Evolutionary conservation across 92 coral and sea anemone species (phyloP).

Genomic region (Hydrozoanthus gracilis): DNA sequence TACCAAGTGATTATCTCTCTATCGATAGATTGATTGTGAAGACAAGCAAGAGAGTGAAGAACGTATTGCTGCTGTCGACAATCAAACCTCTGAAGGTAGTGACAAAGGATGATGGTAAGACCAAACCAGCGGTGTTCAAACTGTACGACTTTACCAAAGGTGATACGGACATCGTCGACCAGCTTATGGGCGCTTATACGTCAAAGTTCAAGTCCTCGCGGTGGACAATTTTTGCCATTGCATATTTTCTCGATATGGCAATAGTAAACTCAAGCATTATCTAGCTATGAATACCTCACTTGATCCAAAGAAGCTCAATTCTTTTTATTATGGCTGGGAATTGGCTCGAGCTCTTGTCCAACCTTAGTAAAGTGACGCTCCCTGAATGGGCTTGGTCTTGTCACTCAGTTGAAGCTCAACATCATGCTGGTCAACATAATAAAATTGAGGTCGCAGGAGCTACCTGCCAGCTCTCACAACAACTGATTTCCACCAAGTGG

Average conservation of each 20-base stretch:
- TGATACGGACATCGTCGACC: conserved; percentile 34
- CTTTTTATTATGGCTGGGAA: conserved; percentile 18
- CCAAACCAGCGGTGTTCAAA: not conserved
- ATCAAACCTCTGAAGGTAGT: not conserved
- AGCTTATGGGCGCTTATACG: conserved; percentile 7
- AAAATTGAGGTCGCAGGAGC: not conserved
- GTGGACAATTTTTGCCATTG: conserved; percentile 27
- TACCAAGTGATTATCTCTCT: conserved; percentile 23
- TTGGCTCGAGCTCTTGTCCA: too few relatives aligned
- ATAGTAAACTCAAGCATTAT: conserved; percentile 18
- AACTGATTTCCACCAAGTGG: conserved; percentile 5
- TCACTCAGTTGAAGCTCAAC: conserved; percentile 10
- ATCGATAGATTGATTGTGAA: conserved; percentile 32
- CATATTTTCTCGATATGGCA: conserved; percentile 23
- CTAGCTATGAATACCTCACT: too few relatives aligned
- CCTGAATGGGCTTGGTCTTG: too few relatives aligned
- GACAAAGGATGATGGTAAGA: not conserved
- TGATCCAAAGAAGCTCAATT: conserved; percentile 27
- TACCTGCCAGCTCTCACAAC: not conserved
- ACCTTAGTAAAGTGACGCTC: conserved; percentile 2
- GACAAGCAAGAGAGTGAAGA: conserved; percentile 9
- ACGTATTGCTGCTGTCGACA: conserved; percentile 1
- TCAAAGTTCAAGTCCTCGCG: conserved; percentile 31
- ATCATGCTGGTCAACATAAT: too few relatives aligned
- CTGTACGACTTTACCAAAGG: not conserved